phyloP scores from a whole-genome alignment of 2,888 invertebrate species.

The Agonopterix subpropinquella region DNA sequence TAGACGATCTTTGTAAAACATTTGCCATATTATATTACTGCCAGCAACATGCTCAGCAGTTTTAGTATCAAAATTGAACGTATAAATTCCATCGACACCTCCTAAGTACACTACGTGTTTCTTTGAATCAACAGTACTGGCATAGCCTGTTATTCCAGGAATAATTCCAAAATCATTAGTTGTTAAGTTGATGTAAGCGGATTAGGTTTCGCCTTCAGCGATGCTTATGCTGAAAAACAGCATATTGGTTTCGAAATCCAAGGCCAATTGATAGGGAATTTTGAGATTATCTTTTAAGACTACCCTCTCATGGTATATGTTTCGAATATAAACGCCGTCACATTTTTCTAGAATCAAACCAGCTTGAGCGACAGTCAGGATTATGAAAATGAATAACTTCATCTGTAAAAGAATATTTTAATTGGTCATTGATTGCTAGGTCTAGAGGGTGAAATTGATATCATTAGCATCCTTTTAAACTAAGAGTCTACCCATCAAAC shows the following conservation, averaged over 20 bases:
- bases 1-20: slow-evolving; percentile 46
- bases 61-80: slow-evolving; percentile 34
- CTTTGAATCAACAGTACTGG: slow-evolving; percentile 37
- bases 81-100: slow-evolving; percentile 44
- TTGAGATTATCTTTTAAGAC: slow-evolving; percentile 24
- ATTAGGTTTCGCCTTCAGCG: slow-evolving; percentile 20
- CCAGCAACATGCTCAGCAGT: slow-evolving; percentile 24
- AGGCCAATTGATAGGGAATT: slow-evolving; percentile 46
- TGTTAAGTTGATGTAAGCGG: slow-evolving; percentile 41
- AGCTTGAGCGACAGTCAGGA: slow-evolving; percentile 1
- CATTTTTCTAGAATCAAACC: slow-evolving; percentile 15
- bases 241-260: slow-evolving; percentile 47
- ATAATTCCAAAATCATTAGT: slow-evolving; percentile 33
- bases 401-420: too few species aligned
- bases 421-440: too few species aligned
- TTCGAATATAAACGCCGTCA: slow-evolving; percentile 17
- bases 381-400: neutral
- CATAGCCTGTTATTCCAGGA: slow-evolving; percentile 38
- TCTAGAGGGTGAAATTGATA: too few species aligned
- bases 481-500: too few species aligned
- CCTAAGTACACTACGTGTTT: slow-evolving; percentile 44
- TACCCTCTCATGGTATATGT: slow-evolving; percentile 23
- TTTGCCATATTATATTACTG: slow-evolving; percentile 48
- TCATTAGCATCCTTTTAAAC: too few species aligned
- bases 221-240: slow-evolving; percentile 46